Percentiles rank a stretch among this genome's conserved stretches.
Conservation (phyloP, 2,113 vertebrate genomes). For the Cygnus atratus region DNA sequence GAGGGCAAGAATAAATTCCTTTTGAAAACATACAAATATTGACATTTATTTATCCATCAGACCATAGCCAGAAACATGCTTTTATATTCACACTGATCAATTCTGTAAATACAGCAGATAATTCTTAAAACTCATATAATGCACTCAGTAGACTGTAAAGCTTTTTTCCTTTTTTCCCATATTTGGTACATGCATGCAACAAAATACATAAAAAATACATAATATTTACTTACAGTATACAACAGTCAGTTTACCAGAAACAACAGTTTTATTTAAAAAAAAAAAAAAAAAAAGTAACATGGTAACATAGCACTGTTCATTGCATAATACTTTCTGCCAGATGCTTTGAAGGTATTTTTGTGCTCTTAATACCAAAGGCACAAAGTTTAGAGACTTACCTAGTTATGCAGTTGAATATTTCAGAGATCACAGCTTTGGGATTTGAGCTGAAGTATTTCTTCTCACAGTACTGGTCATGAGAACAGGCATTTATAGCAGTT, state of each 20-base stretch:
- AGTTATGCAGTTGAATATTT: not conserved
- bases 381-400: not conserved
- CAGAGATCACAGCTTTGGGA: not conserved
- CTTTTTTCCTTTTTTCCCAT: not conserved
- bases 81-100: not conserved
- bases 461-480: not conserved
- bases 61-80: not conserved
- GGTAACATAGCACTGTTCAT: too few relatives aligned
- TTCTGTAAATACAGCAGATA: not conserved
- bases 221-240: not conserved
- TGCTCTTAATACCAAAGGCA: not conserved
- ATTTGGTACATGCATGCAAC: not conserved
- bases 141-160: not conserved
- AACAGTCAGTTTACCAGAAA: not conserved
- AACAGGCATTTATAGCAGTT: not conserved
- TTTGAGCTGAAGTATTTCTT: not conserved
- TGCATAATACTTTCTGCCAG: not conserved
- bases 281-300: too few relatives aligned
- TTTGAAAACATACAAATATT: not conserved
- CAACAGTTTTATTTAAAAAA: not conserved
- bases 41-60: not conserved
- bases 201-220: not conserved
- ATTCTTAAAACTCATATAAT: not conserved
- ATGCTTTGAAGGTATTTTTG: not conserved
- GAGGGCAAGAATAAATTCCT: not conserved